Base-by-base conservation (phyloP, 1,140 invertebrate species). In the Heliothis virescens region DNA sequence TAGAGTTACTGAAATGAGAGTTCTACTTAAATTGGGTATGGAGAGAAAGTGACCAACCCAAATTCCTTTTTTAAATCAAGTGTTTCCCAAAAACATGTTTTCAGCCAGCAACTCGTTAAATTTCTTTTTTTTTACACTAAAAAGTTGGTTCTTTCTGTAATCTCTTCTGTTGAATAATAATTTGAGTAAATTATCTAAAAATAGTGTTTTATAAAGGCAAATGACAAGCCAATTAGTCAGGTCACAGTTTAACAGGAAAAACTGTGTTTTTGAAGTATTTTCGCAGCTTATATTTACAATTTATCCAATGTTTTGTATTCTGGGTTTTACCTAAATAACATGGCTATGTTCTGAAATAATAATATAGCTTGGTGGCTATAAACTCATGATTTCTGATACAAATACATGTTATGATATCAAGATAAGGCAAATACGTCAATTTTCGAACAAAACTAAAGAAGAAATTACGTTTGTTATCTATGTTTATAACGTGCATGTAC, bases 401-500 rank as follows among this genome's bases (percentile, higher is more conserved):
- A 16, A 50, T 15, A 7, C 10, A 13, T 71, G 11, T 53, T 53
- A 5, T 71, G 48, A 71, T 41, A 41, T 71, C 48, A 53, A 52
- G 41, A 67, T n/a, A 67, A 21, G 15, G 48, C 18, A 34, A 10
- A 55, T 34, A 55, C 55, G 60, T 76, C 18, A n/a, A 65, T 34
- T 81, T 21, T 73, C 71, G 55, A 48, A 47, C 57, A 72, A 47
- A 78, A 77, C n/a, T 41, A 50, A 5, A 41, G 47, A 41, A 73
- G 55, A 80, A 75, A 50, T 48, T 75, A 62, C 34, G 41, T 13
- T 3, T 2, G 72, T 75, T 75, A 75, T 75, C 72, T 74, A 21
- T 62, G 57, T 63, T 82, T 73, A 75, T 75, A 67, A 63, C 16
- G 53, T 53, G 60, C 34, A 50, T 82, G 29, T 82, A 79, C 57